Percentiles rank a stretch among this genome's conserved stretches.
Evolutionary conservation across 1,140 invertebrate species (phyloP).

Genomic region (Sinonovacula constricta): DNA sequence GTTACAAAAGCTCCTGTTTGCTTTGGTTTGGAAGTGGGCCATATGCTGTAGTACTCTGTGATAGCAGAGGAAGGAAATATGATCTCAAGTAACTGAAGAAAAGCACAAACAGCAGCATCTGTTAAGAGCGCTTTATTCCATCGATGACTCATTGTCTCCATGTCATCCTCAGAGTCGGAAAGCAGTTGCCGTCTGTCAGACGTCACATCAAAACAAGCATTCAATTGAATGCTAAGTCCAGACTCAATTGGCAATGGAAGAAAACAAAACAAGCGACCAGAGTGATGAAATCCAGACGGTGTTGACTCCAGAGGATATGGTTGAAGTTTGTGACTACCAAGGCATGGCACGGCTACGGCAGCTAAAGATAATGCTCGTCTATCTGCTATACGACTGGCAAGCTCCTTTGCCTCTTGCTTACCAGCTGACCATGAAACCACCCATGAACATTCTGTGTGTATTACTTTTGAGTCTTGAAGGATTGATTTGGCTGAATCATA

Average conservation of each 20-base stretch:
- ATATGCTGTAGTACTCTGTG: neutral
- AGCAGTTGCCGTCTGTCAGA: conserved; percentile 56
- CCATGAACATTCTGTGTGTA: neutral
- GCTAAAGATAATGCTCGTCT: conserved; percentile 28
- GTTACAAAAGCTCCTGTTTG: neutral
- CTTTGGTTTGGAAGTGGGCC: neutral
- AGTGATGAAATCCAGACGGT: conserved; percentile 4
- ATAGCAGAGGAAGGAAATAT: neutral
- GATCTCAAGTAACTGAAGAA: conserved; percentile 9
- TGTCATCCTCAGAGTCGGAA: conserved; percentile 55
- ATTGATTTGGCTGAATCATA: neutral
- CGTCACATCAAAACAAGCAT: conserved; percentile 64
- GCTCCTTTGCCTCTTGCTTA: neutral
- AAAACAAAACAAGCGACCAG: conserved; percentile 62
- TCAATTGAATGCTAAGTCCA: conserved; percentile 63
- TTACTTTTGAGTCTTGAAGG: neutral
- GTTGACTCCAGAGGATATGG: neutral
- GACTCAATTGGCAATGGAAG: conserved; percentile 64
- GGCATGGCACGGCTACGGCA: conserved; percentile 21
- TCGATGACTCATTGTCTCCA: neutral
- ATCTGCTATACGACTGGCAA: neutral
- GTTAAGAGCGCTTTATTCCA: conserved; percentile 29
- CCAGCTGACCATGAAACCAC: conserved; percentile 15
- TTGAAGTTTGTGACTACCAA: neutral
- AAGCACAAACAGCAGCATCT: conserved; percentile 21